Evolutionary conservation across 30 jellyfish, hydroid and myxozoan species (phyloP), one percentile per base, ranked within the genome.

Genomic region (Sanderia malayensis): DNA sequence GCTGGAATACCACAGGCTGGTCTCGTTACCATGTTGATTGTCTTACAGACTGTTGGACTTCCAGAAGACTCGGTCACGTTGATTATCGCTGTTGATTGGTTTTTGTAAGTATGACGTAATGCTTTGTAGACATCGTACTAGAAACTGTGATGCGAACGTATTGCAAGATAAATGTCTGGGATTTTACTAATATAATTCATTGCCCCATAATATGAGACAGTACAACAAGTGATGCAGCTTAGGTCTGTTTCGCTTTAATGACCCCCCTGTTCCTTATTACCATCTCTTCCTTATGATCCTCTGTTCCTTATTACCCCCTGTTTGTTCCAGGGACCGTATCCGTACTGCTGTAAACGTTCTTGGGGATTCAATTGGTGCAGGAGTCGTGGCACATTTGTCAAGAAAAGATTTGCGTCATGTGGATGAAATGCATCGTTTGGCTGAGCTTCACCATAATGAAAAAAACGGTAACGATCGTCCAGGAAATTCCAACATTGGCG

Each of bases 1-100:
- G 98, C 98, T 25, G 98, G 98, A 58, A 91, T 91, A 2, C 98
- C 98, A 28, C 95, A 83, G 45, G 98, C 98, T 47, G 98, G 98
- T 17, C 86, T 91, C 61, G 98, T 91, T 29, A 91, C 98, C 20
- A 91, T 91, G 98, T 58, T 91, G 86, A 85, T 91, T 47, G 98
- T 91, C n/a, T 80, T 91, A 10, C 98, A 91, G 52, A 91, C 98
- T 0, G 86, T 91, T 49, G 98, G 98, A 25, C 62, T 91, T 4
- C 98, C 98, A 37, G 98, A 91, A 69, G 95, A 91, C 47, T 85
- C 96, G 8, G 77, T 84, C 53, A 71, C 93, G 8, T 58, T 91
- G 61, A 91, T 91, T 37, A 62, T 91, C 27, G 95, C 98, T 20
- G 98, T 91, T 31, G 98, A 91, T 66, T 91, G 98, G 98, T 91